These are phyloP conservation scores for Mugil cephalus DNA, from an alignment of 2,113 vertebrate genomes.

Conservation along the genomic window DNA sequence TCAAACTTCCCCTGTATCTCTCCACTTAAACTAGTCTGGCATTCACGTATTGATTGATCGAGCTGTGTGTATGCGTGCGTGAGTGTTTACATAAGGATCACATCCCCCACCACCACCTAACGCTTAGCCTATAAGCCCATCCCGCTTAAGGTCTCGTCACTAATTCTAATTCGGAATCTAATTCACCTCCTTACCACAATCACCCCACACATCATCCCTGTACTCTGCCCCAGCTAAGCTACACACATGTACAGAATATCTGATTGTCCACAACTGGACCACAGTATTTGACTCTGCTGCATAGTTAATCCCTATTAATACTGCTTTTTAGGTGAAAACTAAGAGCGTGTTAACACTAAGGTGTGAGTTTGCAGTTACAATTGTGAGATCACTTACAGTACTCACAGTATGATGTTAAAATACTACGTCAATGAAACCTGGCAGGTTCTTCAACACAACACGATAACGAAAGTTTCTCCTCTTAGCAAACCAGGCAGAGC, in stretches of 20 bases:
- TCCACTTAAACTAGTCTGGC: conserved; percentile 2
- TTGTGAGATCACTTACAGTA: neutral
- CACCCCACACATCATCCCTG: conserved; percentile 69
- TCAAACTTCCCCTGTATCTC: neutral
- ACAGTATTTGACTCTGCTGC: conserved; percentile 39
- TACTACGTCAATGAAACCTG: neutral
- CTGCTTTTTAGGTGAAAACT: conserved; percentile 41
- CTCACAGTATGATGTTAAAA: too few species aligned
- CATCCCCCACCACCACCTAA: conserved; percentile 24
- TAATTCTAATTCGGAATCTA: conserved; percentile 78
- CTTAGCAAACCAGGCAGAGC: neutral
- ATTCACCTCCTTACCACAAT: conserved; percentile 78
- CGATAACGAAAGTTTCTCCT: neutral
- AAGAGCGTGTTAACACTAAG: conserved; percentile 21
- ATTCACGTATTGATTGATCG: conserved; percentile 38
- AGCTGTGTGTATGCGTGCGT: neutral
- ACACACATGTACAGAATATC: conserved; percentile 31
- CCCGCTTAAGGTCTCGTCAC: conserved; percentile 71
- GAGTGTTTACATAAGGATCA: conserved; percentile 56
- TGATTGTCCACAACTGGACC: conserved; percentile 44
- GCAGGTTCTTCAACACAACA: neutral
- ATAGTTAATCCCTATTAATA: conserved; percentile 65
- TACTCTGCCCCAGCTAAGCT: conserved; percentile 42
- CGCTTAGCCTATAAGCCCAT: conserved; percentile 73
- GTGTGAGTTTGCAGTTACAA: conserved; percentile 14